Conservation (phyloP, 2,113 vertebrate genomes). For the Patagioenas fasciata region DNA sequence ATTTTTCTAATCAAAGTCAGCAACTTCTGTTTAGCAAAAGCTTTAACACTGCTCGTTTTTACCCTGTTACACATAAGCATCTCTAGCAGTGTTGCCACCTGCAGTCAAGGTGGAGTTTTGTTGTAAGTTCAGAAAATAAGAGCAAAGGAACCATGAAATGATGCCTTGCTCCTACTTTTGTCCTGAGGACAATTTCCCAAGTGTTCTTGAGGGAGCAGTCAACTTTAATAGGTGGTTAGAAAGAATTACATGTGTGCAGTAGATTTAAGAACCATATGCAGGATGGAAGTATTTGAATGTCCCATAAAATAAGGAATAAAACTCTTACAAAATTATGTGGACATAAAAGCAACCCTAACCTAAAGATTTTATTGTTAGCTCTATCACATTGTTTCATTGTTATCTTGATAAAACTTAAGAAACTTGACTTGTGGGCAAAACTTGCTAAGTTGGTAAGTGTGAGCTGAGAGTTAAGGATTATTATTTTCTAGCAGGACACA, state of each 20-base stretch:
- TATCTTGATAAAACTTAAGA: neutral
- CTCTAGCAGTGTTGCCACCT: neutral
- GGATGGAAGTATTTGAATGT: neutral
- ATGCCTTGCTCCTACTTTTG: neutral
- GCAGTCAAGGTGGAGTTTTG: neutral
- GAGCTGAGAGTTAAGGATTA: neutral
- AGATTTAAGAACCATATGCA: neutral
- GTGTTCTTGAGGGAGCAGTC: neutral
- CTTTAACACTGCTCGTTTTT: neutral
- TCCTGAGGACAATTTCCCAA: neutral
- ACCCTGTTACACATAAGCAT: neutral
- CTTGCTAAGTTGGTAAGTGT: neutral
- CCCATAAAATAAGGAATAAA: neutral
- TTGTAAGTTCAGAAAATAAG: neutral
- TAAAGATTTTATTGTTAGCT: neutral
- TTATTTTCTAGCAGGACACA: neutral
- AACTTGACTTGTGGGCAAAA: neutral
- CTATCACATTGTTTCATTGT: neutral
- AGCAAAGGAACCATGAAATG: neutral
- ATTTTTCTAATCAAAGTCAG: neutral
- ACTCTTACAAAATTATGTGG: neutral
- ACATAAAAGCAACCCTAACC: neutral
- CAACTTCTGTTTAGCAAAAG: neutral
- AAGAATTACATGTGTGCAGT: neutral
- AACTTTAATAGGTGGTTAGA: neutral